A percentile compares a stretch with the other conserved stretches of the same genome.
Conservation (phyloP, 2,888 invertebrate species). For the Phortica magna region DNA sequence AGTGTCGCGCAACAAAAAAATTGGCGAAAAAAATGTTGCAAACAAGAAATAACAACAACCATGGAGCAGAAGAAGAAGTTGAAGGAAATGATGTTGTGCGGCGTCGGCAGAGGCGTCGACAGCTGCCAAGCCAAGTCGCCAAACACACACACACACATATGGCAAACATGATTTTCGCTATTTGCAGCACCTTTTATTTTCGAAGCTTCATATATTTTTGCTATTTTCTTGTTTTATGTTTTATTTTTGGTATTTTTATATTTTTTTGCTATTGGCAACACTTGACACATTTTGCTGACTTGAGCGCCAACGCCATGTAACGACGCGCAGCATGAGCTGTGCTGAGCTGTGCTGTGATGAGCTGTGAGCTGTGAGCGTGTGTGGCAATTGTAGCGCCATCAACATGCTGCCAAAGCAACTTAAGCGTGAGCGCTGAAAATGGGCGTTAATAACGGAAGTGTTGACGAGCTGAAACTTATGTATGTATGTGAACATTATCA, state of each 20-base stretch:
- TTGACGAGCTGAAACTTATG: slow-evolving; percentile 39
- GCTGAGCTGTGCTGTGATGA: too few species aligned
- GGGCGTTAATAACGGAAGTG: slow-evolving; percentile 53
- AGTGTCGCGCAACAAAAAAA: slow-evolving; percentile 1
- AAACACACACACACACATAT: slow-evolving; percentile 50
- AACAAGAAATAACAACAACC: slow-evolving; percentile 9
- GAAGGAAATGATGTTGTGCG: neutral
- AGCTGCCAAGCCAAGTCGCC: slow-evolving; percentile 37
- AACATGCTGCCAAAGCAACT: slow-evolving; percentile 8
- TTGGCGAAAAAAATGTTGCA: neutral
- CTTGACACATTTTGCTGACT: slow-evolving; percentile 65
- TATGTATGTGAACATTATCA: neutral
- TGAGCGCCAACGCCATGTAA: slow-evolving; percentile 6
- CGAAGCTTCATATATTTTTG: neutral
- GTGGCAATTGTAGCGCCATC: slow-evolving; percentile 51
- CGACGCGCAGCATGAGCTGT: slow-evolving; percentile 38
- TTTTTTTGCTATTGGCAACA: slow-evolving; percentile 61
- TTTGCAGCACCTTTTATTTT: neutral
- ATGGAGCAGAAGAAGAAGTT: neutral
- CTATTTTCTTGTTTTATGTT: slow-evolving; percentile 60
- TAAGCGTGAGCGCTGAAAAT: slow-evolving; percentile 32
- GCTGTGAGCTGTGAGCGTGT: slow-evolving; percentile 33
- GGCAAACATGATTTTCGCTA: slow-evolving; percentile 39
- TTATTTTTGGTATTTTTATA: slow-evolving; percentile 60
- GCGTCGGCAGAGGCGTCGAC: neutral